phyloP scores from a whole-genome alignment of 2,888 invertebrate genomes.

The Coleophora deauratella region DNA sequence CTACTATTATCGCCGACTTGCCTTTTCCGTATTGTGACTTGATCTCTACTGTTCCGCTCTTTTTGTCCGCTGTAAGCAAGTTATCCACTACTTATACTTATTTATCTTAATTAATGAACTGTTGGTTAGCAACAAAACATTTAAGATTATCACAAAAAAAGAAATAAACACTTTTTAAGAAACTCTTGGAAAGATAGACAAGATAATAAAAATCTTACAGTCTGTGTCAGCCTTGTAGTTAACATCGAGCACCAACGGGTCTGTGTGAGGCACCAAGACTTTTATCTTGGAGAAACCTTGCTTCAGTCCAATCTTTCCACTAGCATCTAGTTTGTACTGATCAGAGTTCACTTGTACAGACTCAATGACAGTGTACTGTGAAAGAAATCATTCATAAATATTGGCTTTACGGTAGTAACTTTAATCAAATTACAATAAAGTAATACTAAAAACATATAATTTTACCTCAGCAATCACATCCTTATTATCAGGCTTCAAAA shows the following conservation, averaged over 20 bases:
- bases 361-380: conserved; percentile 44
- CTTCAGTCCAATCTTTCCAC: conserved; percentile 39
- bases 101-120: no score
- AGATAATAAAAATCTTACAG: conserved; percentile 25
- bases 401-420: no score
- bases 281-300: conserved; percentile 52
- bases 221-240: conserved; percentile 54
- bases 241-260: conserved; percentile 56
- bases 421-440: no score
- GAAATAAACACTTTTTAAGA: no score
- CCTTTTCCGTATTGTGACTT: conserved; percentile 59
- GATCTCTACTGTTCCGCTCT: conserved; percentile 36
- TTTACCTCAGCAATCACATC: conserved; percentile 48
- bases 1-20: conserved; percentile 51
- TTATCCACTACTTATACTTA: no score
- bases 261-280: conserved; percentile 55
- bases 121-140: no score
- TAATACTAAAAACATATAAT: not conserved
- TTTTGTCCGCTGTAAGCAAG: conserved; percentile 36
- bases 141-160: no score
- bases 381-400: not conserved
- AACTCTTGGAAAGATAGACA: no score
- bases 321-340: conserved; percentile 57
- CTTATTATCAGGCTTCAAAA: conserved; percentile 46
- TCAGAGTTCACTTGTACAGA: conserved; percentile 71